Base-by-base conservation (phyloP, 2,113 vertebrate species). In the Seriola dumerili region DNA sequence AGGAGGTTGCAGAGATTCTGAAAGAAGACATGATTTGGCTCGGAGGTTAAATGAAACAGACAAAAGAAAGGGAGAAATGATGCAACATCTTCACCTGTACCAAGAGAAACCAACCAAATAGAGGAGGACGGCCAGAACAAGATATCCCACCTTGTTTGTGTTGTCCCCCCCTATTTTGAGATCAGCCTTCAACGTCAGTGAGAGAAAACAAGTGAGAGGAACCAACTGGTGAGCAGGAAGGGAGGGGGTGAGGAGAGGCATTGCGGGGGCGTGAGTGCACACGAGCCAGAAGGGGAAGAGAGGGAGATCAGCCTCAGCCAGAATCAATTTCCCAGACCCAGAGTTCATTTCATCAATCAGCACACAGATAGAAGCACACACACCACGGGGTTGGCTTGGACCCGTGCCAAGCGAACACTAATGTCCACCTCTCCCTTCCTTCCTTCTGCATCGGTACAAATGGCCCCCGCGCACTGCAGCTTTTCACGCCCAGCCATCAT, bases 261-360 rank as follows among this genome's bases (percentile, higher is more conserved):
- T 29, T 29, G 2, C 29, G n/a, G 57, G 80, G 64, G 59, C n/a
- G n/a, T 4, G 71, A 62, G 67, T 58, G 72, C 63, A 79, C 66
- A 58, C 50, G 8, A 52, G 77, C 68, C 68, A 69, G 67, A 46
- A 42, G 72, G 70, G 36, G 52, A 87, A 50, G 76, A 61, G 72
- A 63, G 85, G 83, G 75, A 90, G 88, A 88, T 86, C 89, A 75
- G 74, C 78, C 84, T 79, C 78, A 83, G 91, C 90, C 88, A 93
- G 89, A 94, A 93, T 93, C 93, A 93, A 93, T 94, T 93, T 91
- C 85, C 84, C 80, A 84, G 88, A 89, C 89, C 91, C 81, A 2
- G 92, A 93, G 94, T 94, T 94, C 86, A 94, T 94, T 95, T 93
- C 92, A 94, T 94, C 90, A 92, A 91, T 94, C 93, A 91, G 87